Evolutionary conservation across 2,797 vertebrate species (phyloP), one percentile per base, ranked within the genome.

Genomic region (Micropoecilia bifurca): DNA sequence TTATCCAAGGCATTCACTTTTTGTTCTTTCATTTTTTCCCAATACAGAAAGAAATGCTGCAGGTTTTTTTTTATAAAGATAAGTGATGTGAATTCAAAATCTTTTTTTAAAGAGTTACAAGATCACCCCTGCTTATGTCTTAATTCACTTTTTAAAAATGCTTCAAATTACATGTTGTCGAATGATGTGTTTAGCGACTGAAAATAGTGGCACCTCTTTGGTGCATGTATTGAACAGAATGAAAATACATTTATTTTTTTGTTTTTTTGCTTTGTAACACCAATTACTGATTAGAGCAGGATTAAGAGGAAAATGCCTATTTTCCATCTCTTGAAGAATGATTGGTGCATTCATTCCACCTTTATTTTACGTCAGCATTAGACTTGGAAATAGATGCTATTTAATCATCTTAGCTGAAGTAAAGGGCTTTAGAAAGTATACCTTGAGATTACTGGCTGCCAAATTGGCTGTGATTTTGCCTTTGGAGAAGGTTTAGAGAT

Each of bases 401-500:
- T 84, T 36, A 18, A 43, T 74, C 28, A 73, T 63, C 45, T 14
- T 47, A 75, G n/a, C 22, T 25, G 14, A 14, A 25, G 50, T 80
- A 84, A 84, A 83, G 59, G 13, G 22, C 36, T 76, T 77, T 4
- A 48, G 61, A 80, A 79, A 74, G 45, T 86, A 77, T 76, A 82
- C 79, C 45, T 73, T 69, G 41, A 86, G 79, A 63, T 33, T 20
- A n/a, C 61, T 28, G 13, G 79, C 63, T 87, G 85, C 90, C 84
- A 87, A 82, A 59, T 83, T 91, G 88, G 82, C 81, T 75, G 9
- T 18, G 47, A 82, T 87, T 87, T 88, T 75, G 83, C 71, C 83
- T 79, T 90, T 86, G 85, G 80, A 89, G 78, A 76, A 48, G 46
- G 87, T 73, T 71, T 77, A 88, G 82, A 88, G 82, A 88, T 87